Evolutionary conservation across 2,113 vertebrate species (phyloP).

Genomic region (Menura novaehollandiae): DNA sequence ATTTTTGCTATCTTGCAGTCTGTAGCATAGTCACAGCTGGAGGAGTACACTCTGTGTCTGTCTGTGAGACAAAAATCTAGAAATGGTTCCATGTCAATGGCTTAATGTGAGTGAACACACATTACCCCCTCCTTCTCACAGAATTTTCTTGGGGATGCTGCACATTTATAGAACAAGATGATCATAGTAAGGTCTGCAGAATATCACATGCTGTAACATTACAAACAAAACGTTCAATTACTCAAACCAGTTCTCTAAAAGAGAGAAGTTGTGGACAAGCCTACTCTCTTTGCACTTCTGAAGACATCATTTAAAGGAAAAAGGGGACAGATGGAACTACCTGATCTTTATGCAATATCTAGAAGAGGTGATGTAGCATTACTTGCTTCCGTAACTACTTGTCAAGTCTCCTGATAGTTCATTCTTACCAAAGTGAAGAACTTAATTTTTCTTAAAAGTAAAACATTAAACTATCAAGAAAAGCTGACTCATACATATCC

Average conservation of each 20-base stretch:
- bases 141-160: neutral
- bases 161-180: neutral
- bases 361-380: neutral
- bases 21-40: accelerated
- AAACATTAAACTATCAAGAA: neutral
- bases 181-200: neutral
- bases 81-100: neutral
- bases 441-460: neutral
- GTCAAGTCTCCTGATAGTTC: neutral
- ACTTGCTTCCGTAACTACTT: neutral
- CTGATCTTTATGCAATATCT: neutral
- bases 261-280: neutral
- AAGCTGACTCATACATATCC: neutral
- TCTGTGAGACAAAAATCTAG: neutral
- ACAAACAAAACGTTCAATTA: neutral
- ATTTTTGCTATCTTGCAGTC: neutral
- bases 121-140: neutral
- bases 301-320: neutral
- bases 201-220: neutral
- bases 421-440: neutral
- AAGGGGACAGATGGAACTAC: neutral
- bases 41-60: neutral
- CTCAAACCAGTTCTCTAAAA: neutral
- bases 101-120: neutral
- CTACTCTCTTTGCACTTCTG: neutral